Percentiles rank a stretch among this genome's conserved stretches.
Conservation (phyloP, 2,113 vertebrate genomes). For the Cephalopterus ornatus region DNA sequence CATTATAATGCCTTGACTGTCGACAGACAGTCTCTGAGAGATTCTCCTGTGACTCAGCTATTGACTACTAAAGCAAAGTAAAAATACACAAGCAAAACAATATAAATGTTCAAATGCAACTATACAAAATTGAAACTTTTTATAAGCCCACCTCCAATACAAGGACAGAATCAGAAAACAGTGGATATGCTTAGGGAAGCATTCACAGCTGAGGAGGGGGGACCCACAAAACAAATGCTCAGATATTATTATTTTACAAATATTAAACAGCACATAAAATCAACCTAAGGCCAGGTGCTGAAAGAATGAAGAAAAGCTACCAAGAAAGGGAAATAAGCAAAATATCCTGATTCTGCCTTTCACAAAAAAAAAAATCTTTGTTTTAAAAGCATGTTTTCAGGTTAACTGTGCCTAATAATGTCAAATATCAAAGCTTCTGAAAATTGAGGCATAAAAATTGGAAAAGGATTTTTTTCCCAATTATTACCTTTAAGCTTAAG, state of each 20-base stretch:
- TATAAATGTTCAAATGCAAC: not conserved
- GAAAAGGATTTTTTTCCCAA: fast-evolving
- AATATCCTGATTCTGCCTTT: not conserved
- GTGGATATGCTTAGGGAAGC: not conserved
- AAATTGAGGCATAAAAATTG: not conserved
- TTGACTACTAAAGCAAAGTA: not conserved
- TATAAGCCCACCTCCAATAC: not conserved
- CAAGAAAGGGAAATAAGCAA: not conserved
- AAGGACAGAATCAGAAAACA: not conserved
- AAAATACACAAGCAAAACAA: not conserved
- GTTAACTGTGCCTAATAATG: not conserved
- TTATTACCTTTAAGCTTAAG: not conserved
- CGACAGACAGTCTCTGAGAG: not conserved
- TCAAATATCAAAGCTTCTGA: not conserved
- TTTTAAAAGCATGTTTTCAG: not conserved
- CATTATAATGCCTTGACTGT: not conserved
- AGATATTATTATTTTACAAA: not conserved
- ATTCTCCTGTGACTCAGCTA: not conserved
- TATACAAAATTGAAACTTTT: not conserved
- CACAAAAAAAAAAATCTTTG: not conserved
- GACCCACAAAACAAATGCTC: not conserved
- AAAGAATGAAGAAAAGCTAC: not conserved
- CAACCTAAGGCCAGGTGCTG: not conserved
- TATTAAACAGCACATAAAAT: not conserved
- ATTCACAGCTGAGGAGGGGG: fast-evolving